Conservation (phyloP, 1,140 invertebrate species). For the Glomeris maerens region DNA sequence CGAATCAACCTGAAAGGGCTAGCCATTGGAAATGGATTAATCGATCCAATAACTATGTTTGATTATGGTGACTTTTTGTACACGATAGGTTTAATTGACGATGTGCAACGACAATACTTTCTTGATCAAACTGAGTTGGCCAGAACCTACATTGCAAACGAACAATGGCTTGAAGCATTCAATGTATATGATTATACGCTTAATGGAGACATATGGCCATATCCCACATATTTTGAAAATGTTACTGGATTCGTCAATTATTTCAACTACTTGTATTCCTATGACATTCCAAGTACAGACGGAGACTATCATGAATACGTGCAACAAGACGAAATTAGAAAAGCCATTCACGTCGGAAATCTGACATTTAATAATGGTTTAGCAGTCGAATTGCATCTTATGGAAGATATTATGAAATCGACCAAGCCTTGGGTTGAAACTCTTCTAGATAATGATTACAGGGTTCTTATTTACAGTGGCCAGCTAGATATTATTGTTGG, state of each 20-base stretch:
- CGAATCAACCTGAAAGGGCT: conserved; percentile 22
- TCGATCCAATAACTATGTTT: conserved; percentile 27
- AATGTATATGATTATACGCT: conserved; percentile 49
- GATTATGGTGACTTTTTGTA: conserved; percentile 28
- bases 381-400: conserved; percentile 1
- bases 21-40: conserved; percentile 30
- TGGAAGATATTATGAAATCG: conserved; percentile 7
- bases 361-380: not conserved
- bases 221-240: conserved; percentile 49
- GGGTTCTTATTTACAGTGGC: conserved; percentile 20
- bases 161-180: conserved; percentile 6
- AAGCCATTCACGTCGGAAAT: conserved; percentile 15
- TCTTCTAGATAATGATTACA: conserved; percentile 18
- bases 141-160: conserved; percentile 20
- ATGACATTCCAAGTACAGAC: conserved; percentile 35
- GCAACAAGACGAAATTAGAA: conserved; percentile 7
- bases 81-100: conserved; percentile 26
- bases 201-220: conserved; percentile 47
- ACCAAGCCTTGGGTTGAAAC: conserved; percentile 17
- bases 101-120: conserved; percentile 34
- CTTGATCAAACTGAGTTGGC: conserved; percentile 41
- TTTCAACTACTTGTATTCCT: conserved; percentile 57
- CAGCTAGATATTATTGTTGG: conserved; percentile 22
- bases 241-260: conserved; percentile 61
- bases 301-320: conserved; percentile 25